phyloP scores from a whole-genome alignment of 2,113 vertebrate species.

The Columba livia region DNA sequence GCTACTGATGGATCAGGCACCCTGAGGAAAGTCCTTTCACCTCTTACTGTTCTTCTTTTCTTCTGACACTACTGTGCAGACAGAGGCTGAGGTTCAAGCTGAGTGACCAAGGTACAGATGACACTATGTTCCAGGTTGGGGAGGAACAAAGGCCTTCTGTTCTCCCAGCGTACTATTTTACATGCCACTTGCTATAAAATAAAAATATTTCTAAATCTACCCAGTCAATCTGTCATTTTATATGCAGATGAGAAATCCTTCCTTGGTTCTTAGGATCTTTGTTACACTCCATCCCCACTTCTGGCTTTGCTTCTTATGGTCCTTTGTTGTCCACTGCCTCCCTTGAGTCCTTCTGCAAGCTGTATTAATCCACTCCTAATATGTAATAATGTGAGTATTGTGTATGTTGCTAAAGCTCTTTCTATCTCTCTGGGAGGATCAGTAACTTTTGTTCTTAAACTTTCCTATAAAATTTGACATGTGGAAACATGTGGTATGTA shows the following conservation, averaged over 20 bases:
- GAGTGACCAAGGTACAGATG: neutral
- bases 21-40: neutral
- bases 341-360: rapidly evolving
- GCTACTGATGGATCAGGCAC: rapidly evolving
- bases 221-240: neutral
- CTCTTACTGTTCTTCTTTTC: neutral
- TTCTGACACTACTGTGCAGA: neutral
- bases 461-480: neutral
- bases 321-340: neutral
- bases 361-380: neutral
- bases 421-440: neutral
- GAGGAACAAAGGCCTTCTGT: neutral
- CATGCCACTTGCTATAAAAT: neutral
- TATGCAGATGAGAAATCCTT: neutral
- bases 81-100: neutral
- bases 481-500: neutral
- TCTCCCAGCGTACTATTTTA: neutral
- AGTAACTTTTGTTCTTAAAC: neutral
- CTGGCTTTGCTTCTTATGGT: neutral
- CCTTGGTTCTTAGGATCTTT: neutral
- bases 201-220: neutral
- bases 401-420: neutral
- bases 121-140: neutral
- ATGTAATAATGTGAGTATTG: neutral
- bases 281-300: neutral